phyloP scores from a whole-genome alignment of 2,113 vertebrate genomes.

The Istiophorus platypterus region DNA sequence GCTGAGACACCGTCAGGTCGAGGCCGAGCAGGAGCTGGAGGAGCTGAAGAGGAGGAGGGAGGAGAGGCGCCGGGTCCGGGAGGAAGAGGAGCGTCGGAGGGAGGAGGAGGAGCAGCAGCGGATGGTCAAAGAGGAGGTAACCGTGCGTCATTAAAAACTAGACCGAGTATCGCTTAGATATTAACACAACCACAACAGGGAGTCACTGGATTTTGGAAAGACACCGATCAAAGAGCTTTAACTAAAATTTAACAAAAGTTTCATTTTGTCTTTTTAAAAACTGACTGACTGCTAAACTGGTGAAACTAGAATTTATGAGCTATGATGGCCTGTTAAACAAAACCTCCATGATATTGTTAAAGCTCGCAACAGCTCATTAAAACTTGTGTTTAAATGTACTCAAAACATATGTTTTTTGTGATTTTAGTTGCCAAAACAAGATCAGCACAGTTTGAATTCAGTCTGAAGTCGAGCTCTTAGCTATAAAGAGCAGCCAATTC shows the following conservation, averaged over 20 bases:
- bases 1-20: slow-evolving; percentile 64
- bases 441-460: no score
- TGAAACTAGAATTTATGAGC: background rate
- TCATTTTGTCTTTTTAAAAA: background rate
- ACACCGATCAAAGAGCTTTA: background rate
- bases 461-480: no score
- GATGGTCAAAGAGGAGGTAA: slow-evolving; percentile 84
- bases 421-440: no score
- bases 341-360: background rate
- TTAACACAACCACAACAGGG: background rate
- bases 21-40: slow-evolving; percentile 83
- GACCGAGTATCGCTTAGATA: background rate
- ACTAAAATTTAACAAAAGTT: background rate
- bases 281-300: background rate
- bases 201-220: background rate
- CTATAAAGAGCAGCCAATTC: no score
- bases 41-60: slow-evolving; percentile 82
- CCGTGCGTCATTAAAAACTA: background rate
- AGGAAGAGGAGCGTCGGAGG: slow-evolving; percentile 75
- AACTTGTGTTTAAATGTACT: background rate
- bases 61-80: slow-evolving; percentile 69
- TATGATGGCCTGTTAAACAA: background rate
- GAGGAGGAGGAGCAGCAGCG: slow-evolving; percentile 78
- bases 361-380: no score
- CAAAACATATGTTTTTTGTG: background rate